Evolutionary conservation across 2,888 invertebrate species (phyloP).

Genomic region (Parnassius orleans): DNA sequence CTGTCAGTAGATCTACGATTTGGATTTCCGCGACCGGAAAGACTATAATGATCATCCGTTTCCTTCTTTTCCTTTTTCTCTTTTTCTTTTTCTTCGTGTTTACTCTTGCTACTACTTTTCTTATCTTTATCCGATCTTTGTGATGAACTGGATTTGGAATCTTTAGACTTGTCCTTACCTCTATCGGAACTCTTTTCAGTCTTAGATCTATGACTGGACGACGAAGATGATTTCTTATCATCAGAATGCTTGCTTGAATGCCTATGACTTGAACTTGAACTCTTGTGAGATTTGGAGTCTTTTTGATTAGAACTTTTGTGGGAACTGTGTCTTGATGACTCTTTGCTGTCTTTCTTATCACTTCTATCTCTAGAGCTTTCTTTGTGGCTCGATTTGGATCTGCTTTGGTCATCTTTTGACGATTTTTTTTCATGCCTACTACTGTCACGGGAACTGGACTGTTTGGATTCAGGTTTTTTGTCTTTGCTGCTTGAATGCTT

Average conservation of each 20-base stretch:
- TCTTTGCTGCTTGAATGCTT: conserved; percentile 69
- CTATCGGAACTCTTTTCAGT: conserved; percentile 55
- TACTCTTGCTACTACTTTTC: conserved; percentile 63
- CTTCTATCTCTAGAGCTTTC: conserved; percentile 58
- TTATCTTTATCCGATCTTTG: conserved; percentile 66
- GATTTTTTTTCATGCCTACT: conserved; percentile 63
- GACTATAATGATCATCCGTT: conserved; percentile 86
- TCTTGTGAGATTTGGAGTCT: conserved; percentile 61
- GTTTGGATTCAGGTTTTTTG: conserved; percentile 62
- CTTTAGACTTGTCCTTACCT: conserved; percentile 54
- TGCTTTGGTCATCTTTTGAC: conserved; percentile 59
- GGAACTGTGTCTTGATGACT: conserved; percentile 66
- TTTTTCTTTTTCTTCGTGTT: conserved; percentile 66
- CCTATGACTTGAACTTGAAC: conserved; percentile 39
- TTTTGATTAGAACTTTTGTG: conserved; percentile 62
- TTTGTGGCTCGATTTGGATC: conserved; percentile 59
- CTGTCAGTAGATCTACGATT: conserved; percentile 88
- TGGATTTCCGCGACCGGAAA: conserved; percentile 82
- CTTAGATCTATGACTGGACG: conserved; percentile 60
- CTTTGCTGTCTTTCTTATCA: conserved; percentile 63
- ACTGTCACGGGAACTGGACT: conserved; percentile 61
- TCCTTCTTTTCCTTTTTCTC: conserved; percentile 76
- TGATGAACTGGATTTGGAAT: conserved; percentile 60
- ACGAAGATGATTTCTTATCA: conserved; percentile 59
- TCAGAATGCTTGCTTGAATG: conserved; percentile 62